Evolutionary conservation across 1,140 invertebrate genomes (phyloP), one percentile per base, ranked within the genome.

Genomic region (Caenorhabditis latens): DNA sequence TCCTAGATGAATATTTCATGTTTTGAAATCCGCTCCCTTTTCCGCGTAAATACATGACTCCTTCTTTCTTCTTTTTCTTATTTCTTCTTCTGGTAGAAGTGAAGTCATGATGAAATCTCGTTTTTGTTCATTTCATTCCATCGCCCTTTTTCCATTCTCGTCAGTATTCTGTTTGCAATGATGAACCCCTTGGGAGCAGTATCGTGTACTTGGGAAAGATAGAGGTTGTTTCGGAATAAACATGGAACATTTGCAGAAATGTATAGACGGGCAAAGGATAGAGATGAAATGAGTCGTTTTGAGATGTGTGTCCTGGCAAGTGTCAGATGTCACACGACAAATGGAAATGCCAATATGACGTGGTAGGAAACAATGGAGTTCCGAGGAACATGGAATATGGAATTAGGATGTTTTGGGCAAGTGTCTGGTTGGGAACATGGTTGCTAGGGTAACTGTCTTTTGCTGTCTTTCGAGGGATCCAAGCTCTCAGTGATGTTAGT

Each of bases 1-100:
- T 79, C 71, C 71, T 79, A 79, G 43, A 79, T 79, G 71, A 79
- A 79, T 79, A 79, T 79, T 79, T 79, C 71, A 79, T 79, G 71
- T 79, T 79, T 79, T 79, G 71, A 79, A 79, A 79, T 79, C 71
- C 71, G 71, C 71, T 79, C 71, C 71, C 71, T 79, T 79, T 48
- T 79, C 71, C 71, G 71, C 71, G 71, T 79, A 79, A 79, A 79
- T 79, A 79, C 71, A 79, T 79, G 71, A 79, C 71, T 79, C 46
- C 9, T 79, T 53, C 71, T 50, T 79, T 11, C 14, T 43, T 53
- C 16, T 50, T 79, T 4, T n/a, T 24, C 71, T n/a, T 53, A 53
- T 53, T 53, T 53, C 53, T 71, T 46, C 65, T 79, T 24, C 13
- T 79, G 46, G 71, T 79, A 79, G n/a, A 79, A 79, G n/a, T 79